Base-by-base conservation (phyloP, 2,888 invertebrate species). In the Tanytarsus gracilentus region DNA sequence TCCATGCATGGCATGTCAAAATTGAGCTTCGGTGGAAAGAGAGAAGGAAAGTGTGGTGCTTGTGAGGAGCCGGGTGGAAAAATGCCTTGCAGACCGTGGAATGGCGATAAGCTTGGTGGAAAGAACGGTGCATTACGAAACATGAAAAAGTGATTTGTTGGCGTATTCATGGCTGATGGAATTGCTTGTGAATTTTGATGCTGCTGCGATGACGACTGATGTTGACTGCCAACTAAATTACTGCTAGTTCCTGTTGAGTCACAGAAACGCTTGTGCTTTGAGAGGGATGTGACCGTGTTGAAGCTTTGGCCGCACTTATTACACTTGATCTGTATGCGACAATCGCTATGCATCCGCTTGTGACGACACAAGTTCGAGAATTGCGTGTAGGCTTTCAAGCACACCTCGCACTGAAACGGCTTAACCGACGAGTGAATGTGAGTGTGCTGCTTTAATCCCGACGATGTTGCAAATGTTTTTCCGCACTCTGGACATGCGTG, bases 321-420 rank as follows among this genome's bases (percentile, higher is more conserved):
- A 76, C 97, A 98, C 77, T 93, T 94, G 69, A 92, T 90, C 70
- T 89, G 86, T 75, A 88, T 88, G 68, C 94, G 87, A 73, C 97
- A 98, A 71, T 92, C 89, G 60, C 88, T 86, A 79, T 99, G 99
- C 94, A 98, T 97, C 62, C 98, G 91, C 71, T 94, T 96, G 78
- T 99, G 99, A n/a, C 99, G 88, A 72, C 99, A 99, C 69, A 99
- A 80, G 74, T 99, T 99, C 36, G 97, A 98, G 75, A 99, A 99
- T 77, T 99, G 99, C 3, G 99, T 99, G 78, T 99, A 99, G 8
- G 95, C 87, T 83, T 99, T 99, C 71, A 88, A 87, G 78, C 99
- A 99, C 65, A 96, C 92, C 72, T 90, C 90, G 76, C 94, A 95
- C 80, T 87, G 88, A 77, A 97, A 98, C 3, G 98, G 98, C 75